Base-by-base conservation (phyloP, 2,888 invertebrate species). In the Malthinus seriepunctatus region DNA sequence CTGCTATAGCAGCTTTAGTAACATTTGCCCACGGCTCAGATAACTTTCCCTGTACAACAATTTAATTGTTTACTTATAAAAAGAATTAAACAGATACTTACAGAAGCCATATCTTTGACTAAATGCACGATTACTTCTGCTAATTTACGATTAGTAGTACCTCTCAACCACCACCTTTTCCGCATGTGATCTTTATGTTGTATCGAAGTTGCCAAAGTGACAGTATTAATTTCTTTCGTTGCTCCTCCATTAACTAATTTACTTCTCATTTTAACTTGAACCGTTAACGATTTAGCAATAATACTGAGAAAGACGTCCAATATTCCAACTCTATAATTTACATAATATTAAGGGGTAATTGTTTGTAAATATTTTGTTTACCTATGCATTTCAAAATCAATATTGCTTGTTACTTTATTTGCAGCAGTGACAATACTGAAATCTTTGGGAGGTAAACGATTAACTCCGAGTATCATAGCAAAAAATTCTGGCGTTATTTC, bases 51-150 rank as follows among this genome's bases (percentile, higher is more conserved):
- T 95, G 69, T 12, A 35, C 9, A 7, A 1, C 15, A 48, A 49
- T 38, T 49, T n/a, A n/a, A 33, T 2, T 37, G 35, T 32, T 23
- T 15, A 7, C 2, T 11, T 42, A 42, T 15, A 6, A 5, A 5
- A 15, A 42, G 1, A 15, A 42, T n/a, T n/a, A 35, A 35, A 9
- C 12, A 42, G 11, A 42, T 42, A n/a, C 83, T 83, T 81, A 95
- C 96, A 74, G 90, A 88, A 12, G 94, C 91, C 90, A 98, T 93
- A 73, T 98, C 97, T 62, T 91, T 88, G 11, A 98, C 85, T 5
- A 98, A 83, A 53, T 86, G 86, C 38, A 95, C 92, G 42, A 96
- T 93, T 48, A 90, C 88, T 75, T 93, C 91, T 1, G 96, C 94
- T 60, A 95, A 86, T 73, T 93, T 92, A 64, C 89, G 86, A 9